phyloP scores from a whole-genome alignment of 1,140 invertebrate species.

The Caenorhabditis latens region DNA sequence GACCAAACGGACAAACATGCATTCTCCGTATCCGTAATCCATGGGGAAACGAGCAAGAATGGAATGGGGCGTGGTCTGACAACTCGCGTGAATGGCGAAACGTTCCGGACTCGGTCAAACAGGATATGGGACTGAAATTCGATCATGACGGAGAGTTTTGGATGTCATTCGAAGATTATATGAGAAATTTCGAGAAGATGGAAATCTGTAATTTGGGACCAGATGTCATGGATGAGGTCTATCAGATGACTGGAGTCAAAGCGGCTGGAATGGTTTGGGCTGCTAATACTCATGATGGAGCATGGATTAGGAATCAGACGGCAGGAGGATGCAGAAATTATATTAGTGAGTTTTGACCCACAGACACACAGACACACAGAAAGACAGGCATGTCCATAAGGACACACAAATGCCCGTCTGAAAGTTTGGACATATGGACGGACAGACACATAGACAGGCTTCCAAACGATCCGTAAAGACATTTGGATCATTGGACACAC shows the following conservation, averaged over 20 bases:
- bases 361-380: not conserved
- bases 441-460: no score
- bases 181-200: slow-evolving; percentile 81
- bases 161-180: slow-evolving; percentile 80
- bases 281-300: slow-evolving; percentile 91
- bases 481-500: no score
- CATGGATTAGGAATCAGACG: slow-evolving; percentile 90
- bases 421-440: no score
- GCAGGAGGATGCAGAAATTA: slow-evolving; percentile 98
- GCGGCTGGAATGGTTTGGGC: slow-evolving; percentile 84
- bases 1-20: slow-evolving; percentile 83
- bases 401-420: no score
- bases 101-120: slow-evolving; percentile 91
- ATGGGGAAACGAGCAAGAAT: slow-evolving; percentile 97
- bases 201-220: slow-evolving; percentile 98
- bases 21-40: slow-evolving; percentile 91
- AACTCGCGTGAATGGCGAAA: slow-evolving; percentile 90
- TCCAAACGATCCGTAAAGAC: no score
- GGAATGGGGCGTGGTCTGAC: slow-evolving; percentile 97
- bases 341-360: slow-evolving; percentile 80
- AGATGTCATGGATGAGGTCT: slow-evolving; percentile 86
- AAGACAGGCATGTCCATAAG: no score
- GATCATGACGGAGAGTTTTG: slow-evolving; percentile 90
- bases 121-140: slow-evolving; percentile 89
- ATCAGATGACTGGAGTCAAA: slow-evolving; percentile 76